Evolutionary conservation across 2,113 vertebrate species (phyloP).

Genomic region (Rostratula benghalensis): DNA sequence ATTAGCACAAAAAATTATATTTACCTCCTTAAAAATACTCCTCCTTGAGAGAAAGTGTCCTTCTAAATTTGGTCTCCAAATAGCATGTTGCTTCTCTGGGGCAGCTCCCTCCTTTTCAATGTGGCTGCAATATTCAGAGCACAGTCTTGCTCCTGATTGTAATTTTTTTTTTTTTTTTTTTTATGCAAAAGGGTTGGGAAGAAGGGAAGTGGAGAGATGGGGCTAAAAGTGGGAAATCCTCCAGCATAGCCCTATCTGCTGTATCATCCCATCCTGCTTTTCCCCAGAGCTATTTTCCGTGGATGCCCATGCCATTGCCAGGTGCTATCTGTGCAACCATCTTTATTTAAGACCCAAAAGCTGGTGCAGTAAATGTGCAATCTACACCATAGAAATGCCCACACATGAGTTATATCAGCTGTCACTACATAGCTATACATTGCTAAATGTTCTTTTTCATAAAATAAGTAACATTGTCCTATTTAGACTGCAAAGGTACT

Average conservation of each 20-base stretch:
- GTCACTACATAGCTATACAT: background rate
- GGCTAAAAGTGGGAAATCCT: background rate
- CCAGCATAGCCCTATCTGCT: background rate
- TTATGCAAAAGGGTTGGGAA: accelerated
- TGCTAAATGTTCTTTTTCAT: background rate
- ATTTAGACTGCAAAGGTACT: background rate
- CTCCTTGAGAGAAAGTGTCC: background rate
- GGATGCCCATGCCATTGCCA: background rate
- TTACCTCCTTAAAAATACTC: background rate
- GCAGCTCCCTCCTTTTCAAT: background rate
- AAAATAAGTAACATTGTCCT: background rate
- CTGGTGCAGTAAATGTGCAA: background rate
- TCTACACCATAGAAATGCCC: background rate
- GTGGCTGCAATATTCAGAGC: background rate
- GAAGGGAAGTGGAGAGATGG: background rate
- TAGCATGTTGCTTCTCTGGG: accelerated
- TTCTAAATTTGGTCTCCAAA: background rate
- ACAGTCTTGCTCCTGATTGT: background rate
- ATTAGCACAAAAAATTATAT: background rate
- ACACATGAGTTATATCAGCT: background rate
- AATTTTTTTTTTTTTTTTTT: background rate
- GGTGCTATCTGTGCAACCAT: background rate
- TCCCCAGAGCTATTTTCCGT: background rate
- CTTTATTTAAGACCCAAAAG: background rate
- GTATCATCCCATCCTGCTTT: background rate